These are phyloP conservation scores for Enteromius fasciolatus DNA, from an alignment of 2,797 vertebrate species.

Conservation along the genomic window DNA sequence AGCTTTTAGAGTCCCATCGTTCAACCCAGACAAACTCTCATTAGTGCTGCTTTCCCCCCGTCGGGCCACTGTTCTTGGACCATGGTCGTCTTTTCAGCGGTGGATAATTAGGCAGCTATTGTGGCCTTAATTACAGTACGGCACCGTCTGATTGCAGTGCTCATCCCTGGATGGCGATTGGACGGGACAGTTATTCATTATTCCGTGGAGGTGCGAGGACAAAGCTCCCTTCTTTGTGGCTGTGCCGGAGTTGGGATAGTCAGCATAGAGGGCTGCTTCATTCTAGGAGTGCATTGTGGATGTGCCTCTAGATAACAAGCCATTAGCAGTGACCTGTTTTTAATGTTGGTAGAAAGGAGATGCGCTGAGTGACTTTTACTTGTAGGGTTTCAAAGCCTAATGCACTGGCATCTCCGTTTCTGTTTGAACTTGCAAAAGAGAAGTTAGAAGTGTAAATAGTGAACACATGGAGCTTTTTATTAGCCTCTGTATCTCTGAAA, in stretches of 20 bases:
- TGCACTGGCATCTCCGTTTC: constrained; percentile 25
- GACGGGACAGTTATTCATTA: constrained; percentile 74
- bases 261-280: constrained; percentile 60
- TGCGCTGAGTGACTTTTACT: constrained; percentile 4
- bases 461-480: constrained; percentile 12
- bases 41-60: constrained; percentile 72
- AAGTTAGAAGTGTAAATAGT: background rate
- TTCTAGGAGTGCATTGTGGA: constrained; percentile 70
- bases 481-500: background rate
- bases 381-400: background rate
- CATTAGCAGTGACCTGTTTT: constrained; percentile 73
- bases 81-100: constrained; percentile 64
- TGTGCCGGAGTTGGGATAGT: constrained; percentile 57
- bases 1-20: constrained; percentile 78
- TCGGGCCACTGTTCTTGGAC: constrained; percentile 64
- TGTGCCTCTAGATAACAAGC: constrained; percentile 63
- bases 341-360: constrained; percentile 41
- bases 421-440: constrained; percentile 5
- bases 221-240: constrained; percentile 71
- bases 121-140: constrained; percentile 74
- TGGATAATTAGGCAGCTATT: constrained; percentile 81
- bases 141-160: constrained; percentile 66
- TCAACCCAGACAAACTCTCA: constrained; percentile 75
- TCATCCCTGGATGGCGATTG: constrained; percentile 61
- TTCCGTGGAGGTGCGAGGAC: constrained; percentile 70